These are phyloP conservation scores for Rutpela maculata DNA, from an alignment of 2,888 invertebrate genomes.

Conservation along the genomic window DNA sequence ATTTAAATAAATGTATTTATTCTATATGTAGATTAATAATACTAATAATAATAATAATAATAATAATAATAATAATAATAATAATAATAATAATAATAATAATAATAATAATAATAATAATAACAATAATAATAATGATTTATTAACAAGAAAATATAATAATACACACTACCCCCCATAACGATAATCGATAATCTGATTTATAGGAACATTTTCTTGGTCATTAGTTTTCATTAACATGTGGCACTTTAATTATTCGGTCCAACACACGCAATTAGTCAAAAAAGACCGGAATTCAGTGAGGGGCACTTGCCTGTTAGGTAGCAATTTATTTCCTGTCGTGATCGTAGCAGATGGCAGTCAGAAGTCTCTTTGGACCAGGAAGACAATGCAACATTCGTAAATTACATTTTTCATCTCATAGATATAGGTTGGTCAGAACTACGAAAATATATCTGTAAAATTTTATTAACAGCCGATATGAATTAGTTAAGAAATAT, in stretches of 20 bases:
- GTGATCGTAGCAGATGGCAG: neutral
- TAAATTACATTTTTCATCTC: neutral
- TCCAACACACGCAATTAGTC: conserved; percentile 47
- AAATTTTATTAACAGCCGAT: neutral
- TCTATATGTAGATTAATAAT: too few species aligned
- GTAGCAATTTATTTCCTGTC: conserved; percentile 46
- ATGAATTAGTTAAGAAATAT: too few species aligned
- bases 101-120: too few species aligned
- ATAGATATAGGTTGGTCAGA: neutral
- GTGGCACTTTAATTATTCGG: conserved; percentile 45
- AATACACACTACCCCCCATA: too few species aligned
- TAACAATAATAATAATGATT: too few species aligned
- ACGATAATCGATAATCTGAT: too few species aligned
- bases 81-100: too few species aligned
- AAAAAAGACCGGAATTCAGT: conserved; percentile 44
- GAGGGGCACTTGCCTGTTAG: conserved; percentile 45
- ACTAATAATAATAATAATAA: too few species aligned
- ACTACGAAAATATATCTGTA: neutral
- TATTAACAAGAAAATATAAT: too few species aligned
- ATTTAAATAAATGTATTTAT: too few species aligned
- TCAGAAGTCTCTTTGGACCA: neutral
- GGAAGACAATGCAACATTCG: neutral
- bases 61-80: too few species aligned
- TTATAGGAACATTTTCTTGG: neutral
- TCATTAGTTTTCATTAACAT: neutral